These are phyloP conservation scores for Amiota minor DNA, from an alignment of 2,888 invertebrate species.

Conservation along the genomic window DNA sequence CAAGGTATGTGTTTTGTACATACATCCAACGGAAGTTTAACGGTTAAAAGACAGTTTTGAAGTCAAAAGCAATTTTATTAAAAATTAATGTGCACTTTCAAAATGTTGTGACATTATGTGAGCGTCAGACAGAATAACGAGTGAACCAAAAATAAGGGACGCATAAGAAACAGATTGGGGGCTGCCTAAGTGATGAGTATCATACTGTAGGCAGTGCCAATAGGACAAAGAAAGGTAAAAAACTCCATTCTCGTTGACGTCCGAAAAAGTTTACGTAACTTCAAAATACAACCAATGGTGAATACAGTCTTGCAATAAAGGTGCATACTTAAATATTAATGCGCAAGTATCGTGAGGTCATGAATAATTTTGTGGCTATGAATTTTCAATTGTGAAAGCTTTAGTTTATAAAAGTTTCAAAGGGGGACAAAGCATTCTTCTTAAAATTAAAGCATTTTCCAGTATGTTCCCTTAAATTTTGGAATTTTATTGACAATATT, in stretches of 20 bases:
- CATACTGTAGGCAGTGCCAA: conserved; percentile 43
- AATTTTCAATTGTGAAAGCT: conserved; percentile 62
- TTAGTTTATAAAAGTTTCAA: conserved; percentile 44
- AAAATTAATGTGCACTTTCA: conserved; percentile 64
- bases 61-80: conserved; percentile 53
- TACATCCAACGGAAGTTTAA: not conserved
- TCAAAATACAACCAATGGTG: conserved; percentile 45
- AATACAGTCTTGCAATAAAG: conserved; percentile 26
- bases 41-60: conserved; percentile 5
- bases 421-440: not conserved
- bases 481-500: not conserved
- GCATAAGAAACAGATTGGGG: conserved; percentile 27
- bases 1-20: too few relatives aligned
- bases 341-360: conserved; percentile 57
- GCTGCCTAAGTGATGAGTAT: conserved; percentile 41
- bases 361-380: conserved; percentile 71
- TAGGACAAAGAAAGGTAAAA: conserved; percentile 49
- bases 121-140: conserved; percentile 59
- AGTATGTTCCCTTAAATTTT: conserved; percentile 1
- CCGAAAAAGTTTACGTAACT: conserved; percentile 52
- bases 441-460: not conserved
- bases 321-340: conserved; percentile 62
- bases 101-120: conserved; percentile 62
- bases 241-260: conserved; percentile 54
- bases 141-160: conserved; percentile 6